Evolutionary conservation across 2,888 invertebrate species (phyloP), one percentile per base, ranked within the genome.

Genomic region (Heliconius hortense): DNA sequence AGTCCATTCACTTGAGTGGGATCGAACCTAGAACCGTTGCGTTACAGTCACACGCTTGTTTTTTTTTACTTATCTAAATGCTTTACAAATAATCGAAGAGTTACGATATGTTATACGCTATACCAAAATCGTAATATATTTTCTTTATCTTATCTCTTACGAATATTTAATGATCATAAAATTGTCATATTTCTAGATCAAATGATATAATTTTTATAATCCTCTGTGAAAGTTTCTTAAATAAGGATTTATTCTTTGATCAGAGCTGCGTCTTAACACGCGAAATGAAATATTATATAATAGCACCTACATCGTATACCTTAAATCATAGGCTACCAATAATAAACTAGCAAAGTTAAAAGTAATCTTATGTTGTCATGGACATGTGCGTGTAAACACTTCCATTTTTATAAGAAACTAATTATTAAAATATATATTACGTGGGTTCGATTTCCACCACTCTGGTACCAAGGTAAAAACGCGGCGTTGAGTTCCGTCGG

Each of bases 261-360:
- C 48, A 63, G 2, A 5, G 28, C 26, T 18, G 13, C 18, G 31
- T 31, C 0, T 31, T 31, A 8, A 31, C 48, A 4, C 53, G 21
- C 8, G 10, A 8, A 62, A 21, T 43, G 26, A 67, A 67, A 26
- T 43, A 43, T 43, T 67, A 67, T 18, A 24, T 43, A 53, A 3
- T 18, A 48, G 18, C 67, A 67, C 48, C 26, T 24, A 15, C 13
- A 26, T 24, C 11, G 48, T 24, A 26, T 21, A 8, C 48, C 1
- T 18, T 68, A 11, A 10, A 68, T 53, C 68, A 53, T 35, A 48
- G n/a, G 53, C 53, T 53, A 68, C 28, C 1, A 68, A 15, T 48
- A 68, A 53, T 68, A 31, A 67, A 10, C 21, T 53, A n/a, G n/a
- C 24, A 39, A 13, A 68, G 53, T 68, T 31, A 68, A 68, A 53